phyloP scores from a whole-genome alignment of 2,113 vertebrate species.

The Anhinga rufa region DNA sequence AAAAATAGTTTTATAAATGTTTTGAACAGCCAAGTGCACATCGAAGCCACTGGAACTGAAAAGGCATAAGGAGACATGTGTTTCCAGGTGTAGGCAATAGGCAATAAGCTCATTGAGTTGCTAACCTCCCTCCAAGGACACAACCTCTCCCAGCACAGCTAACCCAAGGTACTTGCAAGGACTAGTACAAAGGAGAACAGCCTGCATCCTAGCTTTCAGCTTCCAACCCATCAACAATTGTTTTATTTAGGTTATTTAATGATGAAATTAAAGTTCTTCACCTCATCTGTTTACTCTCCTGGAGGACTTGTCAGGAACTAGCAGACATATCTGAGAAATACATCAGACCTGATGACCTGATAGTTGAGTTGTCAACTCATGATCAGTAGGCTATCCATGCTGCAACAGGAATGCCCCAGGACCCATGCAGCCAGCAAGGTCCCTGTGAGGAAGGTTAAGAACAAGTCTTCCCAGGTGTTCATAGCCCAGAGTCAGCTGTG shows the following conservation, averaged over 20 bases:
- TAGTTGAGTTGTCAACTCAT: background rate
- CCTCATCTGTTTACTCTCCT: background rate
- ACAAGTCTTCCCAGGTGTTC: background rate
- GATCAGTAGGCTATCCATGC: background rate
- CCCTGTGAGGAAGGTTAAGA: background rate
- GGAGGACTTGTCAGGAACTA: background rate
- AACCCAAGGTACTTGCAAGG: background rate
- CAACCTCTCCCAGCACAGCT: background rate
- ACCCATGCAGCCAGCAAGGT: background rate
- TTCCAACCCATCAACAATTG: background rate
- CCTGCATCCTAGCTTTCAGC: background rate
- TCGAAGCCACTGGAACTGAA: background rate
- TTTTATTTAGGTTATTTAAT: background rate
- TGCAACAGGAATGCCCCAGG: background rate
- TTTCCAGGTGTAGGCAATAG: background rate
- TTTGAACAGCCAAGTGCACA: background rate
- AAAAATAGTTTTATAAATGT: background rate
- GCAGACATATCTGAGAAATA: background rate
- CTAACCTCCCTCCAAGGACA: background rate
- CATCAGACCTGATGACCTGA: background rate
- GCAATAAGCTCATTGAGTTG: background rate
- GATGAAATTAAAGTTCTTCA: background rate
- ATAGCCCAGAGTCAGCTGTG: background rate
- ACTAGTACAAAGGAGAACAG: background rate
- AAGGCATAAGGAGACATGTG: background rate